A percentile compares a stretch with the other conserved stretches of the same genome.
phyloP scores from a whole-genome alignment of 2,113 vertebrate genomes.

The Tursiops truncatus region DNA sequence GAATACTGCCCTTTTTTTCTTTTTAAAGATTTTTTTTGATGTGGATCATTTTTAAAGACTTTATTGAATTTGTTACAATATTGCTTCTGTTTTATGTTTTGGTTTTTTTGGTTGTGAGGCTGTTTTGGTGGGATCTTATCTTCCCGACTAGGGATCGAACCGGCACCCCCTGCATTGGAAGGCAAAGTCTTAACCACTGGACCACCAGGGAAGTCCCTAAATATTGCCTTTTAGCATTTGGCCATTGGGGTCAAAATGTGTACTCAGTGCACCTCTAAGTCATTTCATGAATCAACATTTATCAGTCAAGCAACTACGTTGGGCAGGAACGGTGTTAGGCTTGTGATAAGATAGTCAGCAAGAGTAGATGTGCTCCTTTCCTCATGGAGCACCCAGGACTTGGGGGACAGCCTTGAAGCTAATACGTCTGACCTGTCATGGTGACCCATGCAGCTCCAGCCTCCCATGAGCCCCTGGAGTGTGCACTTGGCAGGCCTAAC shows the following conservation, averaged over 20 bases:
- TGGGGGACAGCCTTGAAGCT: background rate
- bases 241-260: background rate
- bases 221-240: background rate
- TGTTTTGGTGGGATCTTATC: too few relatives aligned
- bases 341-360: background rate
- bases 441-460: background rate
- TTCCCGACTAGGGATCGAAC: too few relatives aligned
- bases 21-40: too few relatives aligned
- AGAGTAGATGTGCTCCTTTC: background rate
- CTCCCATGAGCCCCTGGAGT: background rate
- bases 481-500: background rate
- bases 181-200: too few relatives aligned
- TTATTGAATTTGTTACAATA: too few relatives aligned
- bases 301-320: background rate
- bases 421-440: background rate
- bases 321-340: background rate
- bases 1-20: background rate
- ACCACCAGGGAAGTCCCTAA: too few relatives aligned
- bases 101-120: too few relatives aligned
- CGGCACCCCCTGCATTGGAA: too few relatives aligned
- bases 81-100: too few relatives aligned
- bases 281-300: background rate
- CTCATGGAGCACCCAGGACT: background rate
- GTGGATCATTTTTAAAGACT: too few relatives aligned
- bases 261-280: background rate